Evolutionary conservation across 2,888 invertebrate species (phyloP), one percentile per base, ranked within the genome.

Genomic region (Herminia tarsipennalis): DNA sequence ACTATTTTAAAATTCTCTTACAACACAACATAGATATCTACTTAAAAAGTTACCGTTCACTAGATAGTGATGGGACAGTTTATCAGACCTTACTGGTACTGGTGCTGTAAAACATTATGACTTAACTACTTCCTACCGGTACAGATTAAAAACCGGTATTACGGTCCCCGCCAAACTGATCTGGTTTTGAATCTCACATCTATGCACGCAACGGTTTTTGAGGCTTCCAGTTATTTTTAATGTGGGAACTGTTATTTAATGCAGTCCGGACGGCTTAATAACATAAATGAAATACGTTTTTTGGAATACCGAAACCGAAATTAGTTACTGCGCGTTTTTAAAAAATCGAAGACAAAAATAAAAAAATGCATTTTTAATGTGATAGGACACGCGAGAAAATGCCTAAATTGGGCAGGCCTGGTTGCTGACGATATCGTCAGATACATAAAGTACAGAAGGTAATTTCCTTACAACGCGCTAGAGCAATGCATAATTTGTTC

Each of bases 151-250:
- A 64, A 64, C 68, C 5, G 35, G 60, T 60, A 49, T 36, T 24
- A 34, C 24, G 34, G 53, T 53, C 47, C 58, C 24, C 38, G 8
- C 50, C 32, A 46, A 50, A 52, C 29, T 52, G 56, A 44, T 64
- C 60, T 67, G 34, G 51, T 56, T 59, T 59, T 27, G 33, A 42
- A 35, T 42, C 40, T 54, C 38, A 37, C 38, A 16, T 27, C 44
- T 33, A 46, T 37, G 40, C 45, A 42, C 35, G 35, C 53, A 67
- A 66, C 67, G 63, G 66, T 67, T 59, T 55, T 60, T 41, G 42
- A 45, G 21, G 34, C 24, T 36, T 39, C 44, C 50, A 38, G 60
- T 63, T 66, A 62, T 45, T 38, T 51, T 46, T 36, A 39, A 34
- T 39, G 45, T 39, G 39, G 29, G 34, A 39, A 45, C 28, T 10